These are phyloP conservation scores for Microplitis mediator DNA, from an alignment of 1,140 invertebrate species.

Conservation along the genomic window DNA sequence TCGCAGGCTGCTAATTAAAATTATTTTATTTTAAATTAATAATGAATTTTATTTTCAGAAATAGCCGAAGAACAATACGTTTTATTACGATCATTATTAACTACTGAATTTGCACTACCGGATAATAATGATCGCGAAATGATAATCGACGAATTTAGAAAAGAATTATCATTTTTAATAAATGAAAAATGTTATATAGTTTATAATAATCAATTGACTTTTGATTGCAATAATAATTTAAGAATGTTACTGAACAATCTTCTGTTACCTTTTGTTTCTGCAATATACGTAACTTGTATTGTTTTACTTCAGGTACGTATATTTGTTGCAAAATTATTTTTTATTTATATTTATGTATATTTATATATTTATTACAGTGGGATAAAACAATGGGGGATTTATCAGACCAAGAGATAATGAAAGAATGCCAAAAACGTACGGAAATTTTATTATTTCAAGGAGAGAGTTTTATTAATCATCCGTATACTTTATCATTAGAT, in stretches of 20 bases:
- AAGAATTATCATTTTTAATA: slow-evolving; percentile 55
- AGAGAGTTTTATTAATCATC: slow-evolving; percentile 43
- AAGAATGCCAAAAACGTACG: slow-evolving; percentile 49
- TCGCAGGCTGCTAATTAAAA: no score
- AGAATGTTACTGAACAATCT: slow-evolving; percentile 59
- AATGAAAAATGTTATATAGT: slow-evolving; percentile 53
- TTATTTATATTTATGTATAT: neutral
- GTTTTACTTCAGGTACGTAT: slow-evolving; percentile 51
- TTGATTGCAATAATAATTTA: slow-evolving; percentile 56
- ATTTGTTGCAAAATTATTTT: neutral
- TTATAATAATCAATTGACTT: slow-evolving; percentile 38
- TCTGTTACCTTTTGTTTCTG: slow-evolving; percentile 61
- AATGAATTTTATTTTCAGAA: slow-evolving; percentile 52
- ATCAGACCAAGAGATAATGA: slow-evolving; percentile 43
- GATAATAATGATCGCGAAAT: slow-evolving; percentile 45
- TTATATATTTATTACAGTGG: slow-evolving; percentile 47
- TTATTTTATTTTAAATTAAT: slow-evolving; percentile 28
- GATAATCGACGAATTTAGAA: slow-evolving; percentile 62
- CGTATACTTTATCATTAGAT: slow-evolving; percentile 56
- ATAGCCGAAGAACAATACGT: slow-evolving; percentile 55
- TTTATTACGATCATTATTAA: slow-evolving; percentile 62
- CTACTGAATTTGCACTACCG: slow-evolving; percentile 64
- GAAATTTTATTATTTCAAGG: slow-evolving; percentile 46
- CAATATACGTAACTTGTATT: slow-evolving; percentile 53
- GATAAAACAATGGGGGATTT: slow-evolving; percentile 36